Base-by-base conservation (phyloP, 2,888 invertebrate genomes). In the Oxycera nigricornis region DNA sequence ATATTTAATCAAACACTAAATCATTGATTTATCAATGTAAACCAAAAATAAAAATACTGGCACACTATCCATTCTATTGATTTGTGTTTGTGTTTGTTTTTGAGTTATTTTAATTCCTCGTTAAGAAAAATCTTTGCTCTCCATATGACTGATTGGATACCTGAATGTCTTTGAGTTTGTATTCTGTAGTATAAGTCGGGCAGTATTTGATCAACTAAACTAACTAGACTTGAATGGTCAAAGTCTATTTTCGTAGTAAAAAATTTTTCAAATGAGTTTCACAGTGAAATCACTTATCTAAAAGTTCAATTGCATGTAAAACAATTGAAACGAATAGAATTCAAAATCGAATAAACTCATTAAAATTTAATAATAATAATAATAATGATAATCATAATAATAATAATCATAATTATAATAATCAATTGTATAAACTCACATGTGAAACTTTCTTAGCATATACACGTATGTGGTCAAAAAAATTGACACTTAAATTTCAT, bases 1-100 rank as follows among this genome's bases (percentile, higher is more conserved):
- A 55, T 39, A 24, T 55, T n/a, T 55, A 24, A 1, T 55, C 22
- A 46, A 59, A 61, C 3, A n/a, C 22, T 39, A 65, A 65, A 39
- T 65, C 24, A 65, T 41, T 22, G 35, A 50, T 50, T 22, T 31
- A 70, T 70, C 26, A 70, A 26, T 55, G 31, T 17, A 20, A 31
- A 52, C 50, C 3, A 39, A 35, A 22, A 31, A 3, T 35, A 35
- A 70, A 70, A 70, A 70, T 70, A 70, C 70, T 70, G 70, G 70
- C 70, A 70, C 52, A 70, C 52, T 52, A 70, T 70, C 70, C 70
- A 55, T 52, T 52, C 70, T 70, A 70, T 70, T 70, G 70, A 20
- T 52, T 41, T 41, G 39, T n/a, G n/a, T n/a, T n/a, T 17, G 2
- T 62, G 14, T 59, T 26, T 20, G 35, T 35, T 62, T 31, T 62